A percentile compares a stretch with the other conserved stretches of the same genome.
Conservation (phyloP, 2,888 invertebrate species). For the Sphinx pinastri region DNA sequence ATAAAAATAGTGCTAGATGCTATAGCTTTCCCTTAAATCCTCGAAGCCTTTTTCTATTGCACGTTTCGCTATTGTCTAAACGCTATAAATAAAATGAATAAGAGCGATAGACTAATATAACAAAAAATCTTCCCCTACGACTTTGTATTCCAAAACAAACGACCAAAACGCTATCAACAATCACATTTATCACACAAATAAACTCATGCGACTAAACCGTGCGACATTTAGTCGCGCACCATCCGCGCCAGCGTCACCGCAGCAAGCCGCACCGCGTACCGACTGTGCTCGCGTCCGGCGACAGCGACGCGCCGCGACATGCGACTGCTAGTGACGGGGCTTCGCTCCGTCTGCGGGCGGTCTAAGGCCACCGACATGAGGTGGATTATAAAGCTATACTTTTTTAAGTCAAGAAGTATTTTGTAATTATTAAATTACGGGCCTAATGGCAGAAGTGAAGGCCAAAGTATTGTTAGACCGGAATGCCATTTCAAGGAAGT, state of each 20-base stretch:
- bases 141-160: too few relatives aligned
- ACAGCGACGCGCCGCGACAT: conserved; percentile 48
- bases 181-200: conserved; percentile 20
- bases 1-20: too few relatives aligned
- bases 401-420: not conserved
- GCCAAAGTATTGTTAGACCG: too few relatives aligned
- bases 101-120: not conserved
- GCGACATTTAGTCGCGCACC: conserved; percentile 50
- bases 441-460: too few relatives aligned
- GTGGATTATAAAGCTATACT: not conserved
- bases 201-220: conserved; percentile 21
- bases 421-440: too few relatives aligned
- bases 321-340: conserved; percentile 44
- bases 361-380: conserved; percentile 36
- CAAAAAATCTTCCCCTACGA: not conserved
- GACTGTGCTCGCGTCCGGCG: conserved; percentile 57
- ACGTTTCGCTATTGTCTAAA: too few relatives aligned
- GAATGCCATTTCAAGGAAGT: too few relatives aligned
- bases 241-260: conserved; percentile 65
- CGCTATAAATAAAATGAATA: too few relatives aligned
- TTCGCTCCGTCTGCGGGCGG: conserved; percentile 40
- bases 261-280: conserved; percentile 58
- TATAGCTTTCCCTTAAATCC: too few relatives aligned
- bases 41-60: too few relatives aligned
- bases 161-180: conserved; percentile 2